Evolutionary conservation across 2,888 invertebrate species (phyloP), one percentile per base, ranked within the genome.

Genomic region (Apotomis capreana): DNA sequence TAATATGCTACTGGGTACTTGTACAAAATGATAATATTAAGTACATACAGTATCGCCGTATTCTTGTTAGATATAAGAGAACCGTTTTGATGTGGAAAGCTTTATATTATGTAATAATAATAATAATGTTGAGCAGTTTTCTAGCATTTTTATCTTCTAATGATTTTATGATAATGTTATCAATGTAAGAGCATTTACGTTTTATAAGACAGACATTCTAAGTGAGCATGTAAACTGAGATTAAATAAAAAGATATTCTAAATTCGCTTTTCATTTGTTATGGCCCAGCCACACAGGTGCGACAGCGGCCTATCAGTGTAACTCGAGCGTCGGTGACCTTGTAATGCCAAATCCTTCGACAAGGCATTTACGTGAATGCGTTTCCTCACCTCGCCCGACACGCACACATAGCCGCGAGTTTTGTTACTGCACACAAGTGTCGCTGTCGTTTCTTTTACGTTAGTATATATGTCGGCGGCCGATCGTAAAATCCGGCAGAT

Each of bases 161-260:
- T 64, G 44, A 44, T 64, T 64, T 44, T 55, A 52, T 64, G 6
- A 64, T 64, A 4, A 46, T 64, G 63, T 63, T 65, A 46, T 57
- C 10, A 26, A 9, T 55, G 26, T 46, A 26, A n/a, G 46, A 65
- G 57, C 55, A 57, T 57, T 57, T 57, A 57, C n/a, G 55, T 65
- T 57, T 65, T 57, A 46, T 65, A 46, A 36, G 64, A 65, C 52
- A 54, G 64, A 55, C 55, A 57, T 57, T 65, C 55, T 65, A 64
- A 13, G 5, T 64, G n/a, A 12, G 9, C n/a, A 36, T 9, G 9
- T 46, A n/a, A 55, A 13, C 3, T 57, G 40, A 26, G 55, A 65
- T 65, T 57, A 10, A 65, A 65, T 65, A 65, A 46, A 57, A 13
- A n/a, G 4, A 4, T 55, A 36, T 44, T 64, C n/a, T 3, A 4